phyloP scores from a whole-genome alignment of 2,797 vertebrate species.

The Falco biarmicus region DNA sequence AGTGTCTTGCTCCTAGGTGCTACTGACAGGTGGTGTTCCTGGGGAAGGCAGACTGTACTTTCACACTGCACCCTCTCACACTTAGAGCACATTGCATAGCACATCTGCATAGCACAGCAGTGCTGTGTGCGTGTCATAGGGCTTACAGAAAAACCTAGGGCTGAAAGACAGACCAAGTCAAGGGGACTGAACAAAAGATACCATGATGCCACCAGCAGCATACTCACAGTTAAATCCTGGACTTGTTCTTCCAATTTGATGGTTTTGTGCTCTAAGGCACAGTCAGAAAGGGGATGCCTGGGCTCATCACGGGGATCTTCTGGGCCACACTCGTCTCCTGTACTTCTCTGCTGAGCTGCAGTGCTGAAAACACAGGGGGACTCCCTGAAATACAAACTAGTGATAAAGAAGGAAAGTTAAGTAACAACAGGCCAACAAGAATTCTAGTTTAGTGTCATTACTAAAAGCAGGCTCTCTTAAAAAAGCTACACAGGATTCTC shows the following conservation, averaged over 20 bases:
- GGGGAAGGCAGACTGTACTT: background rate
- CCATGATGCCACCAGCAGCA: background rate
- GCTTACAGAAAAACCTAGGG: background rate
- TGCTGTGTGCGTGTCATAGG: fast-evolving
- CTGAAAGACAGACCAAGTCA: background rate
- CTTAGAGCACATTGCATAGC: background rate
- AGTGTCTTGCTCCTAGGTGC: background rate
- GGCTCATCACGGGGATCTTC: slow-evolving; percentile 77
- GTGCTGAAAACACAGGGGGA: slow-evolving; percentile 76
- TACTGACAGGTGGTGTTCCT: background rate
- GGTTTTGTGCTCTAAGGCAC: slow-evolving; percentile 78
- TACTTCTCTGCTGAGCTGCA: slow-evolving; percentile 79
- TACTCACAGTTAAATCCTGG: slow-evolving; percentile 82
- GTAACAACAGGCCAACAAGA: background rate
- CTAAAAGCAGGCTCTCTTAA: background rate
- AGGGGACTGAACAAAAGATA: background rate
- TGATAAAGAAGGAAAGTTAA: background rate
- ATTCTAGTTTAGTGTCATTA: background rate
- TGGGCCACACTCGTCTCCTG: slow-evolving; percentile 80
- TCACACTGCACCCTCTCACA: background rate
- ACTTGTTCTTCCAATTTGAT: slow-evolving; percentile 85
- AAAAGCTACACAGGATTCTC: background rate
- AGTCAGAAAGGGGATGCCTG: slow-evolving; percentile 71
- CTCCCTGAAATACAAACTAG: slow-evolving; percentile 67
- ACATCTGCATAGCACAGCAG: background rate